A percentile compares a stretch with the other conserved stretches of the same genome.
Conservation (phyloP, 2,888 invertebrate genomes). For the Erebia palarica region DNA sequence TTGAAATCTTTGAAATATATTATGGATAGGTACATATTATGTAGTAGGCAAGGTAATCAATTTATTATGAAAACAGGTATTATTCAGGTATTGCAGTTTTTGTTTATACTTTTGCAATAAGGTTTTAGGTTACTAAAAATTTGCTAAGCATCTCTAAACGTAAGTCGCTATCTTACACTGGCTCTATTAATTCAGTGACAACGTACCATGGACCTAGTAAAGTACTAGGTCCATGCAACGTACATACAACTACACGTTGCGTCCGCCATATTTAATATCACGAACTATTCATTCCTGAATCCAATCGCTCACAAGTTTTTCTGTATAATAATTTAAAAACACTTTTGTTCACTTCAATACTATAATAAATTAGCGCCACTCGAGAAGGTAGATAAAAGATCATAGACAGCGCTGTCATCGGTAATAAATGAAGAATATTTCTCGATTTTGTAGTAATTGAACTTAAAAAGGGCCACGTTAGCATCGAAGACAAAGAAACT, state of each 20-base stretch:
- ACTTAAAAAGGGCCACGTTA: slow-evolving; percentile 25
- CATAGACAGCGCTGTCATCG: slow-evolving; percentile 75
- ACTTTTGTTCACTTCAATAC: slow-evolving; percentile 32
- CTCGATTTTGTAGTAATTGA: slow-evolving; percentile 17
- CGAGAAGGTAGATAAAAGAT: slow-evolving; percentile 44
- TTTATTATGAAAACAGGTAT: too few relatives aligned
- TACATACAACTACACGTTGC: not conserved
- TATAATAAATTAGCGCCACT: slow-evolving; percentile 62
- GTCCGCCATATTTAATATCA: slow-evolving; percentile 13
- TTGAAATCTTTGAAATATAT: too few relatives aligned
- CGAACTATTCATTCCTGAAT: not conserved
- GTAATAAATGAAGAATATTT: slow-evolving; percentile 45
- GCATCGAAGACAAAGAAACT: slow-evolving; percentile 5
- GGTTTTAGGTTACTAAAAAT: too few relatives aligned
- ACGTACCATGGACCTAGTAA: too few relatives aligned
- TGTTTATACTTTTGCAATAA: too few relatives aligned
- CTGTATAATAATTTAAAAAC: slow-evolving; percentile 31
- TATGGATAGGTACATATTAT: too few relatives aligned
- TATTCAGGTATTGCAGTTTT: too few relatives aligned
- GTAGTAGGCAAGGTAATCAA: too few relatives aligned
- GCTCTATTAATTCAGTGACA: too few relatives aligned
- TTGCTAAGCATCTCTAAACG: too few relatives aligned
- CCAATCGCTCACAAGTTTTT: not conserved
- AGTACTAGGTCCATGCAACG: not conserved
- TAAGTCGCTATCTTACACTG: too few relatives aligned